Evolutionary conservation across 2,888 invertebrate genomes (phyloP).

Genomic region (Nomada goodeniana): DNA sequence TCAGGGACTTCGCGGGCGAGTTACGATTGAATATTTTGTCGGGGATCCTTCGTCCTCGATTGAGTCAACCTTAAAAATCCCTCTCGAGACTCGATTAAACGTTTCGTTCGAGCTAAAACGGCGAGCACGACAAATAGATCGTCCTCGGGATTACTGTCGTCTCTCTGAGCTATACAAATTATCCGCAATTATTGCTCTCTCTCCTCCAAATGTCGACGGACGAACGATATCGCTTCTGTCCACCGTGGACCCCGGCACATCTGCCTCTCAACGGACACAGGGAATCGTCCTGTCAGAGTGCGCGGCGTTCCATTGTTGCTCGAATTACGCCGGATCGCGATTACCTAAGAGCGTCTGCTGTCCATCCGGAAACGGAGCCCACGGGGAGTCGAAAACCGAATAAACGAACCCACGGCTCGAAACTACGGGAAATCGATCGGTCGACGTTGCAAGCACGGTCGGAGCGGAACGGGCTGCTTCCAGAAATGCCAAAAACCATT

Average conservation of each 20-base stretch:
- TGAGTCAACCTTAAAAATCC: neutral
- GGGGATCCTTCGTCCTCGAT: neutral
- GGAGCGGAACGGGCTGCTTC: too few species aligned
- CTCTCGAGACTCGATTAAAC: neutral
- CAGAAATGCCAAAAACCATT: too few species aligned
- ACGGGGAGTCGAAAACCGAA: too few species aligned
- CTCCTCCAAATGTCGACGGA: neutral
- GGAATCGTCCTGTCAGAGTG: constrained; percentile 15
- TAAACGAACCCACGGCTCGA: too few species aligned
- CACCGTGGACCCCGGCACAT: neutral
- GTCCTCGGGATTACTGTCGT: constrained; percentile 27
- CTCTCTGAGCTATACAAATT: constrained; percentile 26
- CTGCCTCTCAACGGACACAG: constrained; percentile 8
- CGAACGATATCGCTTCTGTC: constrained; percentile 18
- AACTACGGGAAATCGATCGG: too few species aligned
- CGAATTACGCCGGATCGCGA: constrained; percentile 5
- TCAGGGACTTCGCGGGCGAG: neutral
- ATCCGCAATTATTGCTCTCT: constrained; percentile 14
- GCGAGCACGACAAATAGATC: constrained; percentile 21
- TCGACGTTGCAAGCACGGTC: too few species aligned
- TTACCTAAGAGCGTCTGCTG: constrained; percentile 3
- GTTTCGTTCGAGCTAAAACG: neutral
- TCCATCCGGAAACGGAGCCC: too few species aligned
- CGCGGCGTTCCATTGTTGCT: neutral
- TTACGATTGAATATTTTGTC: constrained; percentile 2